Evolutionary conservation across 2,113 vertebrate genomes (phyloP).

Genomic region (Oryzias woworae): DNA sequence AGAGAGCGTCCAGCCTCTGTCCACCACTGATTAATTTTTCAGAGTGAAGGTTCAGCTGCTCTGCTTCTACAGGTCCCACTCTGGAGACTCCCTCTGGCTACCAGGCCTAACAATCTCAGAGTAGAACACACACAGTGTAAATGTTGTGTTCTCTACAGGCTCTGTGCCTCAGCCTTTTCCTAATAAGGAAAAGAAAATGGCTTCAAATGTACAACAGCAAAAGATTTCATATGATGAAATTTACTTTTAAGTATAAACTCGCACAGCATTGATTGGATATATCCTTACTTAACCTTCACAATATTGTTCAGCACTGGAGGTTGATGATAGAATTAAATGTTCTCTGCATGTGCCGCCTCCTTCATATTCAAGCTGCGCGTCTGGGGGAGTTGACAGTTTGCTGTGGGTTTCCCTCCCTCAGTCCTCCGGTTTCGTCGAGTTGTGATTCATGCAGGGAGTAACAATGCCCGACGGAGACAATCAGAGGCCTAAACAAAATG

Average conservation of each 20-base stretch:
- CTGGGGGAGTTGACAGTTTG: constrained; percentile 26
- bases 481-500: too few species aligned
- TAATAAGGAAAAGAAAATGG: constrained; percentile 1
- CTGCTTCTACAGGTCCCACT: constrained; percentile 46
- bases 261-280: too few species aligned
- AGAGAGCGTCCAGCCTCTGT: constrained; percentile 34
- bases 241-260: neutral
- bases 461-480: too few species aligned
- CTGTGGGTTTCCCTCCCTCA: constrained; percentile 17
- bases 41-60: constrained; percentile 65
- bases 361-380: constrained; percentile 17
- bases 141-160: neutral
- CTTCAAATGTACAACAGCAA: too few species aligned
- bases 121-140: constrained; percentile 11
- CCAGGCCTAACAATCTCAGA: constrained; percentile 33
- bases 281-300: neutral
- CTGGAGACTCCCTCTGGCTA: constrained; percentile 41
- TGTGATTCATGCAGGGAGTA: neutral
- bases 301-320: neutral
- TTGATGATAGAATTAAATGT: constrained; percentile 17
- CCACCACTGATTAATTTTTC: constrained; percentile 61
- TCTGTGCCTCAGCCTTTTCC: neutral
- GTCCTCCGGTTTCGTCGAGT: constrained; percentile 22
- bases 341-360: neutral
- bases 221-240: neutral